Evolutionary conservation across 2,797 vertebrate genomes (phyloP), one percentile per base, ranked within the genome.

Genomic region (Intellagama lesueurii): DNA sequence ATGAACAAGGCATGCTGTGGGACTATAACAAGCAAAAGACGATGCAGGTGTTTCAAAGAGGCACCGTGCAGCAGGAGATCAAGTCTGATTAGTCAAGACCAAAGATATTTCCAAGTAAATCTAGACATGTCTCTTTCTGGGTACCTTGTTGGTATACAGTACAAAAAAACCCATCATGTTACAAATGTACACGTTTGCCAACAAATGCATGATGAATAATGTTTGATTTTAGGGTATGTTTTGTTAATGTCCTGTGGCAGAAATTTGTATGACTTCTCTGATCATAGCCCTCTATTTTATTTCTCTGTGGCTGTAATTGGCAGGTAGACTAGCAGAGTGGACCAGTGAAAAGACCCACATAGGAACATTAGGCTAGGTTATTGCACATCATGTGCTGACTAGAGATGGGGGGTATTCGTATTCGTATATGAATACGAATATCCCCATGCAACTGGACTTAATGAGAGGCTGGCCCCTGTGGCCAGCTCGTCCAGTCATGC

Each of bases 31-130:
- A 3, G 4, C 72, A 88, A 93, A 87, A 94, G 92, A 91, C 95
- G 87, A 83, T 94, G 95, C 96, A 96, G 96, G 94, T 94, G 96
- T 90, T 91, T 85, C 66, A 76, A 83, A 9, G 12, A 92, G 88
- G 84, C 69, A 70, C 79, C 16, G 75, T 94, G 80, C 91, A 79
- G 88, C 92, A 94, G 88, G 89, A 92, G 89, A 85, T 88, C 80
- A n/a, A 73, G 85, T 91, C 79, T 94, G 92, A 92, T 94, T 94
- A 94, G 83, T 69, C 86, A 91, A 69, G 85, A 88, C 87, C 35
- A 56, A 70, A 86, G 32, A 76, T 3, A 77, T 86, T 81, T 76
- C 84, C 76, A 80, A 77, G 80, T 86, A 90, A 90, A 86, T 77
- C 81, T n/a, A 52, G 72, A 30, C n/a, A 56, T 47, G 68, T 77